Evolutionary conservation across 2,113 vertebrate genomes (phyloP), one percentile per base, ranked within the genome.

Genomic region (Raphicerus campestris): DNA sequence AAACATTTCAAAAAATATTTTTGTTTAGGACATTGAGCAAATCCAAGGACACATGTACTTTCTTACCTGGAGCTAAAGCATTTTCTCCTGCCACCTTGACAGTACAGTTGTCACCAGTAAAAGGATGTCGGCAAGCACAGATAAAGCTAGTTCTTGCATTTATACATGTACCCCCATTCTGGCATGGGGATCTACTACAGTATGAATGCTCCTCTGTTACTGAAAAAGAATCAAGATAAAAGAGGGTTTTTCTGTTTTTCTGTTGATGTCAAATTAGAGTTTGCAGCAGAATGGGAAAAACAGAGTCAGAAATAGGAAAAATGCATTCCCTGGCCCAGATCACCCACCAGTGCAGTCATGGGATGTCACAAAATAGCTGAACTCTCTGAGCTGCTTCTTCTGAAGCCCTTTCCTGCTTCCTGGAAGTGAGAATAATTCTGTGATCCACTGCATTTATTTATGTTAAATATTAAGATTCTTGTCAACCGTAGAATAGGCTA

Each of bases 71-170:
- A 24, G 98, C 97, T 39, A 94, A 81, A 39, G 98, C 91, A 17
- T 98, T 98, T 94, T 98, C 98, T 0, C 98, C 97, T 60, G 45
- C 15, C 81, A 98, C 89, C 97, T 98, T 99, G 5, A 77, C n/a
- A 0, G 98, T 98, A 28, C 99, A 99, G 93, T 98, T 98, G 93
- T 19, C 93, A 66, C 99, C 99, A 51, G 98, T 98, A 9, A 99
- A 99, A 3, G 99, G 99, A 78, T 99, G 99, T 5, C 99, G 98
- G 45, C 99, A 99, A 39, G 99, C 99, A 19, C 99, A 99, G 45
- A 98, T 60, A 55, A 98, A 99, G 4, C 96, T 84, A 6, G 63
- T 82, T 9, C 95, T 97, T 93, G 98, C 98, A 0, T 97, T 98
- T 89, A 99, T 98, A 35, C 99, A 99, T 0, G 99, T 99, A 42